Conservation (phyloP, 2,113 vertebrate species). For the Lophochroa leadbeateri region DNA sequence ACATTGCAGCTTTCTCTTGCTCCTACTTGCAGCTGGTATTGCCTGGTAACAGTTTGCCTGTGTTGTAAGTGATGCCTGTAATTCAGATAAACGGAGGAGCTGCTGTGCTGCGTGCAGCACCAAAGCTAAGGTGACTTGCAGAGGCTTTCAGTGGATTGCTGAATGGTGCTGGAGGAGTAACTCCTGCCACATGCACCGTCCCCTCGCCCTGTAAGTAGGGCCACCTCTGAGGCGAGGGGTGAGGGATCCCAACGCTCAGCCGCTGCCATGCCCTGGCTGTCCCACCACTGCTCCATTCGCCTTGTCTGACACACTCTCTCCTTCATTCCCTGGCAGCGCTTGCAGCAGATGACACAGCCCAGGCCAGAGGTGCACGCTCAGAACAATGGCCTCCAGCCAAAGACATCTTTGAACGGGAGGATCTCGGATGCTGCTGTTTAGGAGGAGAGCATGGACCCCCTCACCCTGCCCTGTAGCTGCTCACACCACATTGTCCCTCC, state of each 20-base stretch:
- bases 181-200: accelerated
- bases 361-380: conserved; percentile 58
- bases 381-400: conserved; percentile 69
- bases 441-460: neutral
- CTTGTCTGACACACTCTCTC: neutral
- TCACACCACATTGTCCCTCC: accelerated
- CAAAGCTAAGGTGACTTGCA: neutral
- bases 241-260: neutral
- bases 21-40: neutral
- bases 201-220: accelerated
- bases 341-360: conserved; percentile 82
- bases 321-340: conserved; percentile 73
- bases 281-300: neutral
- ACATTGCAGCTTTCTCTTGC: neutral
- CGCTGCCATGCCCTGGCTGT: neutral
- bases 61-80: neutral
- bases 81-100: neutral
- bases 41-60: neutral
- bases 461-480: neutral
- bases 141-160: neutral
- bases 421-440: neutral
- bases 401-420: conserved; percentile 59
- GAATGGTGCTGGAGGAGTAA: neutral
- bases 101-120: neutral
- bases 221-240: neutral